phyloP scores from a whole-genome alignment of 2,113 vertebrate genomes.

The Chaetops frenatus region DNA sequence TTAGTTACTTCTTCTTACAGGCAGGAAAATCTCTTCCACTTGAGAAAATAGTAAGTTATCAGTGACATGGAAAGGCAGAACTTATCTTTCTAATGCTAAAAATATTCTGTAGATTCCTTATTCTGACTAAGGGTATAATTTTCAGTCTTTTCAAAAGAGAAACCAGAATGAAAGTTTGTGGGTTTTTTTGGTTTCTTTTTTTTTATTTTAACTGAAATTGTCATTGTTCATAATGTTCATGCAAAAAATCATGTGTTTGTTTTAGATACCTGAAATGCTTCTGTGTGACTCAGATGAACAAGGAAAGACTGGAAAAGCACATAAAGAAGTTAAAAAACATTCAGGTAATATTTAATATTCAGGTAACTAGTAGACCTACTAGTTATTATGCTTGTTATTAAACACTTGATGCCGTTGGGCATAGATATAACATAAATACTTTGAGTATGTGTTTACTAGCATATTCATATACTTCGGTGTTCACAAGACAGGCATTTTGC shows the following conservation, averaged over 20 bases:
- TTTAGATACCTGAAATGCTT: slow-evolving; percentile 92
- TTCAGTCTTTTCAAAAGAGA: neutral
- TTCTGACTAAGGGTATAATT: neutral
- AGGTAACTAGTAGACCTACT: slow-evolving; percentile 58
- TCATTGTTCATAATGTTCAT: neutral
- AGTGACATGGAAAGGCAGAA: neutral
- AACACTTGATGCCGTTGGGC: neutral
- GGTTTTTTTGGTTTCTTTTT: fast-evolving
- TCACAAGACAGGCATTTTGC: neutral
- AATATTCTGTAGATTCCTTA: neutral
- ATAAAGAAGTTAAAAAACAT: slow-evolving; percentile 51
- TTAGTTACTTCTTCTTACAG: neutral
- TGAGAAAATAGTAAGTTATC: neutral
- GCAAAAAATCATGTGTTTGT: neutral
- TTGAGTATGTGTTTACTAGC: neutral
- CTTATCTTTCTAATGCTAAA: neutral
- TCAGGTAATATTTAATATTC: slow-evolving; percentile 72
- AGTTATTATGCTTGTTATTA: neutral
- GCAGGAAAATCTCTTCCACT: neutral
- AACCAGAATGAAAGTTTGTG: neutral
- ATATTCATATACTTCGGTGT: neutral
- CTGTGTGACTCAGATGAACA: slow-evolving; percentile 70
- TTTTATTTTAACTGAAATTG: neutral
- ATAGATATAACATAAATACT: neutral
- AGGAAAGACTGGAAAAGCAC: slow-evolving; percentile 58